A percentile compares a stretch with the other conserved stretches of the same genome.
Evolutionary conservation across 2,797 vertebrate genomes (phyloP).

Genomic region (Spea hammondii): DNA sequence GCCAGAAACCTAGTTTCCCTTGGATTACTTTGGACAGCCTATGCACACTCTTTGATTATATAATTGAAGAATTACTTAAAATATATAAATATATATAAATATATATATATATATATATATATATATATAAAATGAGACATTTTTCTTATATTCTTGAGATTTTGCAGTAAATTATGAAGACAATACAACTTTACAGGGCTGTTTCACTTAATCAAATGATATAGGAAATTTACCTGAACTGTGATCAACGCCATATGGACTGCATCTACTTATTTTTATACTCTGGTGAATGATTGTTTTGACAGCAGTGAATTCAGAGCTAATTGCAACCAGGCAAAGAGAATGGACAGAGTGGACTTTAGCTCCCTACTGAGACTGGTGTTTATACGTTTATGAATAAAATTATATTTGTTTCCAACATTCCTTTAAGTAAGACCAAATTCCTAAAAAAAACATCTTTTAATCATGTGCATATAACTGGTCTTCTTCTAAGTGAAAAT

Average conservation of each 20-base stretch:
- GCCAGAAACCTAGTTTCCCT: too few species aligned
- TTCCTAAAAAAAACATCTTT: too few species aligned
- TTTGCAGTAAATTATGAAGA: background rate
- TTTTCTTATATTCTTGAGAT: background rate
- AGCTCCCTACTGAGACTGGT: background rate
- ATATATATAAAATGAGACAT: too few species aligned
- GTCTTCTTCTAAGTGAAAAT: too few species aligned
- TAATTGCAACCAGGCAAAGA: slow-evolving; percentile 10
- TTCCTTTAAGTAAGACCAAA: too few species aligned
- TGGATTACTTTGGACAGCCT: too few species aligned
- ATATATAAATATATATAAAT: too few species aligned
- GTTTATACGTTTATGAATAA: background rate
- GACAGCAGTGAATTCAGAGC: slow-evolving; percentile 3
- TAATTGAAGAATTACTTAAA: too few species aligned
- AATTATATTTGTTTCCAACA: too few species aligned
- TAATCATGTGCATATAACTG: too few species aligned
- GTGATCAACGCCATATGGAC: background rate
- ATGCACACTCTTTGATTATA: too few species aligned
- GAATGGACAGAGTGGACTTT: background rate
- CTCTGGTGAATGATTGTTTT: slow-evolving; percentile 7
- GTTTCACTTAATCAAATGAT: background rate
- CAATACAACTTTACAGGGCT: background rate
- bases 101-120: too few species aligned
- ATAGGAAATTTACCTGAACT: background rate
- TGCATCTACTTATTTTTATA: background rate